Conservation (phyloP, 1,140 invertebrate genomes). For the Dysdera silvatica region DNA sequence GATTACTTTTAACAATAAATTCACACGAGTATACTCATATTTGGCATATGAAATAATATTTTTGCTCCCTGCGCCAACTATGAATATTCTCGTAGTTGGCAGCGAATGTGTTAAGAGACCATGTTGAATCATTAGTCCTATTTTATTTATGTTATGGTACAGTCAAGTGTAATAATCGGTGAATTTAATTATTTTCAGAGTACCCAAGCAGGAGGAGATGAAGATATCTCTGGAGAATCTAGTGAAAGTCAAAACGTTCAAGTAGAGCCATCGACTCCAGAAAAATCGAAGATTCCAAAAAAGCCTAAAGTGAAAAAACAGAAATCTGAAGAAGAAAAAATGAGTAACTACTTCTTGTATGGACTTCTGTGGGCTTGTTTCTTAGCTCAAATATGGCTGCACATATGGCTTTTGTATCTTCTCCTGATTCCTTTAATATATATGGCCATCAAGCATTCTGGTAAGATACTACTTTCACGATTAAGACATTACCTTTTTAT, state of each 20-base stretch:
- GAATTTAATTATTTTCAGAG: no score
- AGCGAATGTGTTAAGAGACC: no score
- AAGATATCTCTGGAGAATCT: constrained; percentile 22
- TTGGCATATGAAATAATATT: no score
- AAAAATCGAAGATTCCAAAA: background rate
- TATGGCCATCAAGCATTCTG: constrained; percentile 40
- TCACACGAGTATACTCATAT: no score
- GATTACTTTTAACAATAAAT: no score
- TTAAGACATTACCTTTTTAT: no score
- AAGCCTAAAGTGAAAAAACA: no score
- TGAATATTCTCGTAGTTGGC: no score
- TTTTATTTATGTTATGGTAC: no score
- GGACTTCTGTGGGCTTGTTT: constrained; percentile 59
- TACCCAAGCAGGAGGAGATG: constrained; percentile 7
- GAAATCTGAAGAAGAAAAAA: constrained; percentile 33
- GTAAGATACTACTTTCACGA: constrained; percentile 5
- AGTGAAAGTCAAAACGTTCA: constrained; percentile 24
- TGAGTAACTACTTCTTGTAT: constrained; percentile 57
- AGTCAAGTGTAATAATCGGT: no score
- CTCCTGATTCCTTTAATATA: constrained; percentile 58
- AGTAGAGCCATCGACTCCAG: constrained; percentile 24
- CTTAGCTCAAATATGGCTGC: constrained; percentile 61
- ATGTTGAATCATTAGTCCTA: no score
- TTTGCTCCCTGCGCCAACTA: no score
- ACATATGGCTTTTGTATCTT: constrained; percentile 60